Evolutionary conservation across 2,888 invertebrate genomes (phyloP).

Genomic region (Cantharis lateralis): DNA sequence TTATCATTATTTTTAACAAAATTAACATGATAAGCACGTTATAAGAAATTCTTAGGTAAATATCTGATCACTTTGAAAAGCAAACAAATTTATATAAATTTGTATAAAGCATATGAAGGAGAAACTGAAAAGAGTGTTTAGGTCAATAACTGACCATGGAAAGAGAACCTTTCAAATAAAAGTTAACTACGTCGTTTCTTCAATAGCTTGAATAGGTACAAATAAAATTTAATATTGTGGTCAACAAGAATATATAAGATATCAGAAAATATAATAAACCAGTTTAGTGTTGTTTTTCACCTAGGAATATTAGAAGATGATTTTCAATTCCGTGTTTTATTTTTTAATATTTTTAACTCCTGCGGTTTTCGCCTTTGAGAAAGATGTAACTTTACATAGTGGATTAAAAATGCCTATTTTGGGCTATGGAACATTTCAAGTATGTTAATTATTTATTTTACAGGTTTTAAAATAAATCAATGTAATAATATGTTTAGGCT

Average conservation of each 20-base stretch:
- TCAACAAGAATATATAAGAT: background rate
- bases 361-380: background rate
- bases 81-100: background rate
- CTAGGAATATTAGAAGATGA: background rate
- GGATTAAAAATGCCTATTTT: background rate
- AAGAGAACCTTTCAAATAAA: background rate
- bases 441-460: background rate
- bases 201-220: background rate
- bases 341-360: background rate
- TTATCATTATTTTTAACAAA: background rate
- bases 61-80: background rate
- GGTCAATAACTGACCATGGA: background rate
- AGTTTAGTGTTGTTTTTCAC: background rate
- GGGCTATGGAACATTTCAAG: background rate
- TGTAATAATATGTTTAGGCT: constrained; percentile 58
- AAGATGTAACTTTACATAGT: constrained; percentile 40
- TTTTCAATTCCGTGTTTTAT: background rate
- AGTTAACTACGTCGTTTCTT: background rate
- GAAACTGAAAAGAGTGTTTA: background rate
- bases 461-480: background rate
- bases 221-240: background rate
- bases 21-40: background rate
- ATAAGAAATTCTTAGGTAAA: background rate
- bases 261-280: background rate
- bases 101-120: background rate